phyloP scores from a whole-genome alignment of 1,140 invertebrate species.

The Oreohelix idahoensis region DNA sequence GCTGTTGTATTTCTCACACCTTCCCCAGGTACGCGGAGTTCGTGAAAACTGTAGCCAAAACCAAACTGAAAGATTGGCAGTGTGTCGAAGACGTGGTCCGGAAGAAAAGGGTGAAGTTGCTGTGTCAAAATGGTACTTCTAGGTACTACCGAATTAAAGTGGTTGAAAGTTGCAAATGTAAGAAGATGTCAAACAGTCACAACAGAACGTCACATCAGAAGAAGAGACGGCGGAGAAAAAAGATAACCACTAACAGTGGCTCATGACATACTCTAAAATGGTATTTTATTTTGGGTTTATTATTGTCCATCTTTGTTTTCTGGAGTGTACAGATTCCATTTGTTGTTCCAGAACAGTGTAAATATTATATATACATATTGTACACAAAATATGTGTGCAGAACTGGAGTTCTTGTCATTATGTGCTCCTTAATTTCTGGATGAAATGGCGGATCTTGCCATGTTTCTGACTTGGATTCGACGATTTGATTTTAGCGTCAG shows the following conservation, averaged over 20 bases:
- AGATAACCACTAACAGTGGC: neutral
- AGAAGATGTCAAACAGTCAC: slow-evolving; percentile 46
- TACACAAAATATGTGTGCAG: no score
- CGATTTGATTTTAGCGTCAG: no score
- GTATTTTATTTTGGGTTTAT: no score
- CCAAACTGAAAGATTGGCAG: slow-evolving; percentile 61
- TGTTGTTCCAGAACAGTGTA: no score
- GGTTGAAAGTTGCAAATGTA: slow-evolving; percentile 61
- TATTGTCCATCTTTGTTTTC: no score
- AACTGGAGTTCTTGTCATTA: no score
- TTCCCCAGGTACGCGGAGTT: slow-evolving; percentile 62
- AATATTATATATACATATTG: no score
- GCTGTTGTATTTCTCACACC: neutral
- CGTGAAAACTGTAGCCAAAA: slow-evolving; percentile 61
- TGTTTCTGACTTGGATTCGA: no score
- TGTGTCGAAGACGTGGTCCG: slow-evolving; percentile 66
- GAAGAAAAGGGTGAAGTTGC: slow-evolving; percentile 59
- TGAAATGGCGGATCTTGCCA: no score
- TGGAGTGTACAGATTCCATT: no score
- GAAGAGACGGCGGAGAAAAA: slow-evolving; percentile 40
- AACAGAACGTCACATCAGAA: slow-evolving; percentile 44
- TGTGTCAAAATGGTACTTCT: slow-evolving; percentile 65
- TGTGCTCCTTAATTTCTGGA: no score
- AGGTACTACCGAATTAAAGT: slow-evolving; percentile 66
- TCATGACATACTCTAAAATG: neutral